A percentile compares a stretch with the other conserved stretches of the same genome.
Conservation (phyloP, 2,113 vertebrate species). For the Fulica atra region DNA sequence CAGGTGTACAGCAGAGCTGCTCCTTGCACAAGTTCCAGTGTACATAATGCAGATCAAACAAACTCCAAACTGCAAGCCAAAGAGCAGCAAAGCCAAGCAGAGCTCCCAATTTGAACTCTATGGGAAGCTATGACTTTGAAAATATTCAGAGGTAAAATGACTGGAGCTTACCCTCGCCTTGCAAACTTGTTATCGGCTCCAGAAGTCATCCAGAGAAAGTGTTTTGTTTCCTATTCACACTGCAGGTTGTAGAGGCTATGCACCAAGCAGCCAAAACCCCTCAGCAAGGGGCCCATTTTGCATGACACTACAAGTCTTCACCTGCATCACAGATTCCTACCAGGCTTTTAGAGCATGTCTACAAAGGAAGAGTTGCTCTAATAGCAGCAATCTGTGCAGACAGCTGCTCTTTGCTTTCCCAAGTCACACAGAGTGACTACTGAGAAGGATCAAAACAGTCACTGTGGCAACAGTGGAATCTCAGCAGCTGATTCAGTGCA, state of each 20-base stretch:
- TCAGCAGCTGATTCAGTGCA: conserved; percentile 16
- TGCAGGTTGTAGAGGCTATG: background rate
- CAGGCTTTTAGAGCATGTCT: background rate
- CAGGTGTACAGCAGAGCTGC: conserved; percentile 32
- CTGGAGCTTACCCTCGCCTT: background rate
- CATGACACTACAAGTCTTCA: background rate
- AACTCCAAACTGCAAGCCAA: background rate
- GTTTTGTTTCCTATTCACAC: background rate
- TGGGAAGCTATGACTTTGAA: background rate
- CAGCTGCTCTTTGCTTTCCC: background rate
- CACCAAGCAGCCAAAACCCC: background rate
- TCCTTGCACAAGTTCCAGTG: background rate
- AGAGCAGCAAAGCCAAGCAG: background rate
- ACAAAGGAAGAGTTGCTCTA: background rate
- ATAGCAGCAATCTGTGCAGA: background rate
- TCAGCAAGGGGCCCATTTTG: background rate
- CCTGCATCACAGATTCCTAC: background rate
- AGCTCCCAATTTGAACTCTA: background rate
- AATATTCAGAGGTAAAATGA: background rate
- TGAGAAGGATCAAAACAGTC: conserved; percentile 51
- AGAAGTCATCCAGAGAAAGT: background rate
- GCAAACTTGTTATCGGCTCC: background rate
- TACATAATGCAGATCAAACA: background rate
- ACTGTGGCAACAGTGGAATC: conserved; percentile 34
- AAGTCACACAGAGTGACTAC: background rate